A percentile compares a stretch with the other conserved stretches of the same genome.
Evolutionary conservation across 53 echinoderm and acorn worm species (phyloP).

Genomic region (Pentamera pediparva): DNA sequence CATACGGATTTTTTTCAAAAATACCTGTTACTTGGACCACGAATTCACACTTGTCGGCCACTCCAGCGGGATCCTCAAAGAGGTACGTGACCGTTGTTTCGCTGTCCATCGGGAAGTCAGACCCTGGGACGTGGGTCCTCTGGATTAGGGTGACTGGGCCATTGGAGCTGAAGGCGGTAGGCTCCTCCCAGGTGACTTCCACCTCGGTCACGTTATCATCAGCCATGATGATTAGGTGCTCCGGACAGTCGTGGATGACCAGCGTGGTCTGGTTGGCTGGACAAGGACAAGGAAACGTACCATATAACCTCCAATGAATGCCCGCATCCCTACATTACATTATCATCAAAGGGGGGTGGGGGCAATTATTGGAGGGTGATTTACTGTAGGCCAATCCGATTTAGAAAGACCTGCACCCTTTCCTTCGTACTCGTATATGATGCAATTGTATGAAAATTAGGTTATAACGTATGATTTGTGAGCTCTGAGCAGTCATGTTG

Average conservation of each 20-base stretch:
- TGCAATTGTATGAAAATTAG: too few species aligned
- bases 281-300: too few species aligned
- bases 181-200: background rate
- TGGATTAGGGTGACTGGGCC: background rate
- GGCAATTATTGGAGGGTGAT: too few species aligned
- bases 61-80: background rate
- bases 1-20: background rate
- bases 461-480: too few species aligned
- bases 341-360: too few species aligned
- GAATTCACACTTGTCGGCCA: constrained; percentile 20
- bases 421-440: too few species aligned
- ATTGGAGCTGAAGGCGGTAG: background rate
- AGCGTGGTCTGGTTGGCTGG: background rate
- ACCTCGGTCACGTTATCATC: background rate
- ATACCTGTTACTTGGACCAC: constrained; percentile 1
- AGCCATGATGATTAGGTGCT: background rate
- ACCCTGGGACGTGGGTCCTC: background rate
- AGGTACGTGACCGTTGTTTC: background rate
- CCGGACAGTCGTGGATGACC: constrained; percentile 6
- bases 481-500: too few species aligned
- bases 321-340: too few species aligned
- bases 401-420: too few species aligned
- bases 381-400: too few species aligned
- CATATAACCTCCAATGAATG: too few species aligned
- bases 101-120: background rate